Percentiles rank a stretch among this genome's conserved stretches.
Conservation (phyloP, 2,797 vertebrate genomes). For the Morus bassanus region DNA sequence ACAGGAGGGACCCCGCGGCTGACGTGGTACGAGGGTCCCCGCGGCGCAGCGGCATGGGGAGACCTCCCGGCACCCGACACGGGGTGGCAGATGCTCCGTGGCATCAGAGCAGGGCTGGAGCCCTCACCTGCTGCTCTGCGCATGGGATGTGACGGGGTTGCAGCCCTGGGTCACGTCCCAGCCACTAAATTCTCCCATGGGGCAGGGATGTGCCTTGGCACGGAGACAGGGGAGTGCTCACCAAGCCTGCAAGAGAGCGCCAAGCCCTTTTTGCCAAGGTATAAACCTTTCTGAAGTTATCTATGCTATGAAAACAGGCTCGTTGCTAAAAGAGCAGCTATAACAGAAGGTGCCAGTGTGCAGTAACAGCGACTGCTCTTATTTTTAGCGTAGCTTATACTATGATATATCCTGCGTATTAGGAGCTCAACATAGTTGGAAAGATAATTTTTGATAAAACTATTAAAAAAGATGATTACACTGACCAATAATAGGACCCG, state of each 20-base stretch:
- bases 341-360: not conserved
- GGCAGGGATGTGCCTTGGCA: not conserved
- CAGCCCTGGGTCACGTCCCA: no score
- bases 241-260: not conserved
- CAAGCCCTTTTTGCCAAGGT: not conserved
- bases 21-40: not conserved
- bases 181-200: accelerated
- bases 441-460: not conserved
- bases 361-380: not conserved
- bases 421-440: not conserved
- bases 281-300: not conserved
- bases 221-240: accelerated
- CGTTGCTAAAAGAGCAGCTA: not conserved
- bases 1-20: not conserved
- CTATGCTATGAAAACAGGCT: accelerated
- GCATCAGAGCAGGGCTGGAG: not conserved
- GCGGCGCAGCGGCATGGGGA: accelerated
- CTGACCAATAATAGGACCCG: no score
- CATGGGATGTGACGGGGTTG: accelerated
- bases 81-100: not conserved
- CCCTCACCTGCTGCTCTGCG: accelerated
- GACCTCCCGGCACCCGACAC: accelerated
- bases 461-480: not conserved
- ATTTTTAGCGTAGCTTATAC: not conserved
- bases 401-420: not conserved